Conservation (phyloP, 1,140 invertebrate species). For the Nylanderia fulva region DNA sequence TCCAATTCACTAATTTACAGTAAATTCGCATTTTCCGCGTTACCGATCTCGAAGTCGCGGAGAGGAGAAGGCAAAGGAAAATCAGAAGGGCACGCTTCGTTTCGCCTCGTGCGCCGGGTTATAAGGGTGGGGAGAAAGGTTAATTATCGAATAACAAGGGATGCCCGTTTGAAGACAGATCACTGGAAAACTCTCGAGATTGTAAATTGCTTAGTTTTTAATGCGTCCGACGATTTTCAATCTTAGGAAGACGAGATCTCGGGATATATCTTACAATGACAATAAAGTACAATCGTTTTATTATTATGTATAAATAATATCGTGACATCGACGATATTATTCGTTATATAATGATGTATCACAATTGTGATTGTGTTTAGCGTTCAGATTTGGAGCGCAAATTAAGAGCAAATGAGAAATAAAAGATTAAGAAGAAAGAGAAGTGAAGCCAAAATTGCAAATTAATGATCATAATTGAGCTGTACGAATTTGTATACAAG, state of each 20-base stretch:
- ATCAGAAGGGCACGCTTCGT: conserved; percentile 47
- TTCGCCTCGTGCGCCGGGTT: conserved; percentile 24
- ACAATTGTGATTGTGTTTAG: neutral
- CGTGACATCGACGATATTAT: conserved; percentile 7
- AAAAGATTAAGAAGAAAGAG: neutral
- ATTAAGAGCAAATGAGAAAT: neutral
- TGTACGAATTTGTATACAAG: neutral
- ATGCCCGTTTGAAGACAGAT: conserved; percentile 38
- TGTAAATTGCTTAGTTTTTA: conserved; percentile 54
- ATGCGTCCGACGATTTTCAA: conserved; percentile 12
- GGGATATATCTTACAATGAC: neutral
- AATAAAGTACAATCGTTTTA: neutral
- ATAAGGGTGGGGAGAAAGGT: conserved; percentile 8
- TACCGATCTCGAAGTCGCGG: conserved; percentile 33
- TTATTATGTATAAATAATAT: conserved; percentile 12
- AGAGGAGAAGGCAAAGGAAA: neutral
- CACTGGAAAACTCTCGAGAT: conserved; percentile 29
- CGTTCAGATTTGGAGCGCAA: neutral
- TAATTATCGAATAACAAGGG: conserved; percentile 72
- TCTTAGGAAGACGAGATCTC: neutral
- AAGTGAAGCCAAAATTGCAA: neutral
- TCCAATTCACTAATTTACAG: conserved; percentile 68
- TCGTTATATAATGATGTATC: neutral
- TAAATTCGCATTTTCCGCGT: conserved; percentile 70
- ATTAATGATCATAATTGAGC: neutral